Evolutionary conservation across 2,113 vertebrate genomes (phyloP).

Genomic region (Xiphophorus hellerii): DNA sequence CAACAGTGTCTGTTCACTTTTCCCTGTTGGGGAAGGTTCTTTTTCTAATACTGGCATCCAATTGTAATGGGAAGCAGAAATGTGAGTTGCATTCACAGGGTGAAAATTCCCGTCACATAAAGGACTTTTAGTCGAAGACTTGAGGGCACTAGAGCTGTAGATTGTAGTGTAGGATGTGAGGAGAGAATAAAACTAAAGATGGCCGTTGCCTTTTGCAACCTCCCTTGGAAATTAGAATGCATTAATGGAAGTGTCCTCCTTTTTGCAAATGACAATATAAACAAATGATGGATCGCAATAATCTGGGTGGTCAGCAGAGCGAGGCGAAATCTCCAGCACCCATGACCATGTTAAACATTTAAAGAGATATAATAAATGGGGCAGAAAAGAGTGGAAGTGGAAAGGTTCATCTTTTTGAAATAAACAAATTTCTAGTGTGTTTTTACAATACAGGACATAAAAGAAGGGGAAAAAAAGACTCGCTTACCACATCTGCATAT

Average conservation of each 20-base stretch:
- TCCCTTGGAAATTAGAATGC: constrained; percentile 60
- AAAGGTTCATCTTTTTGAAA: constrained; percentile 29
- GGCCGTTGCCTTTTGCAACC: constrained; percentile 47
- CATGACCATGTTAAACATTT: constrained; percentile 44
- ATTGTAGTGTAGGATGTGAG: not conserved
- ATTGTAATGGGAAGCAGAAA: constrained; percentile 14
- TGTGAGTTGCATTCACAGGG: constrained; percentile 6
- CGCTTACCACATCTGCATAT: not conserved
- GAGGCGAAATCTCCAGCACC: constrained; percentile 46
- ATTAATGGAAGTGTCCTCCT: constrained; percentile 51
- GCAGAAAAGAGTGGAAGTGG: constrained; percentile 36
- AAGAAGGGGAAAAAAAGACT: not conserved
- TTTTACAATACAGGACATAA: not conserved
- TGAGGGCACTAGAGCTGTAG: not conserved
- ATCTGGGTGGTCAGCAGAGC: constrained; percentile 72
- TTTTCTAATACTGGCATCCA: constrained; percentile 16
- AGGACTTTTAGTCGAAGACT: constrained; percentile 13
- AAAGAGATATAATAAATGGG: constrained; percentile 40
- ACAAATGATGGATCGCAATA: constrained; percentile 78
- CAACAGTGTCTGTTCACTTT: constrained; percentile 1
- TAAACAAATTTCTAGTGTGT: constrained; percentile 12
- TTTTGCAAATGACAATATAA: constrained; percentile 70
- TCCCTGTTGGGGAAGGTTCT: constrained; percentile 1
- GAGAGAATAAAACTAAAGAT: constrained; percentile 27
- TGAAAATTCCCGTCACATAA: constrained; percentile 5